Conservation (phyloP, 2,113 vertebrate species). For the Corydoras maculifer region DNA sequence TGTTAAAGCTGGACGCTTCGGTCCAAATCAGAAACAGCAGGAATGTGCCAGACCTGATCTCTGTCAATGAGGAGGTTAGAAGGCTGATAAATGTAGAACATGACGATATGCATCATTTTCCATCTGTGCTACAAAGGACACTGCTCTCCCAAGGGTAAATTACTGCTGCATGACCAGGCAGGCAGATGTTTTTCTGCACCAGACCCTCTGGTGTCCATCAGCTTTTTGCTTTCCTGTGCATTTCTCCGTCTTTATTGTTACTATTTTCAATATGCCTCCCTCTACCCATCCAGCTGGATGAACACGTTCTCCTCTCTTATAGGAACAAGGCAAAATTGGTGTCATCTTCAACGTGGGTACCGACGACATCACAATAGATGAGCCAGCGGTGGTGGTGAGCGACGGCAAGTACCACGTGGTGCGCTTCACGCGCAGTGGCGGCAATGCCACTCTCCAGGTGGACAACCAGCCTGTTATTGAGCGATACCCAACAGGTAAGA, state of each 20-base stretch:
- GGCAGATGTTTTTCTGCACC: constrained; percentile 29
- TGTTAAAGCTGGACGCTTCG: constrained; percentile 11
- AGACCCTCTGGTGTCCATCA: constrained; percentile 2
- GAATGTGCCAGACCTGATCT: constrained; percentile 58
- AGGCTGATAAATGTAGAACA: constrained; percentile 50
- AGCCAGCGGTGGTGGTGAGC: constrained; percentile 82
- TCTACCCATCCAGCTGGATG: not conserved
- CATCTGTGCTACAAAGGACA: constrained; percentile 46
- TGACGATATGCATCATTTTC: constrained; percentile 41
- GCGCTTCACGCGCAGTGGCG: constrained; percentile 91
- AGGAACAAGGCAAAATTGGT: constrained; percentile 87
- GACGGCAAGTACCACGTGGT: constrained; percentile 96
- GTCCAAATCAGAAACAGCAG: constrained; percentile 56
- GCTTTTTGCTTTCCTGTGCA: constrained; percentile 4
- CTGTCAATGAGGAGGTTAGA: constrained; percentile 49
- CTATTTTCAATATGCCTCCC: not conserved
- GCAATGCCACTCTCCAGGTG: constrained; percentile 93
- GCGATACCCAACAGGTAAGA: constrained; percentile 86
- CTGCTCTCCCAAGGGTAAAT: constrained; percentile 32
- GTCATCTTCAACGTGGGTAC: constrained; percentile 96
- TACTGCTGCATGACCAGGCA: constrained; percentile 33
- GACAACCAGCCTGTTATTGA: constrained; percentile 94
- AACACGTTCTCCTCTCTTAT: constrained; percentile 25
- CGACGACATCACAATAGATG: constrained; percentile 90
- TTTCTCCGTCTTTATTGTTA: not conserved